A percentile compares a stretch with the other conserved stretches of the same genome.
Conservation (phyloP, 2,113 vertebrate genomes). For the Urocolius indicus region DNA sequence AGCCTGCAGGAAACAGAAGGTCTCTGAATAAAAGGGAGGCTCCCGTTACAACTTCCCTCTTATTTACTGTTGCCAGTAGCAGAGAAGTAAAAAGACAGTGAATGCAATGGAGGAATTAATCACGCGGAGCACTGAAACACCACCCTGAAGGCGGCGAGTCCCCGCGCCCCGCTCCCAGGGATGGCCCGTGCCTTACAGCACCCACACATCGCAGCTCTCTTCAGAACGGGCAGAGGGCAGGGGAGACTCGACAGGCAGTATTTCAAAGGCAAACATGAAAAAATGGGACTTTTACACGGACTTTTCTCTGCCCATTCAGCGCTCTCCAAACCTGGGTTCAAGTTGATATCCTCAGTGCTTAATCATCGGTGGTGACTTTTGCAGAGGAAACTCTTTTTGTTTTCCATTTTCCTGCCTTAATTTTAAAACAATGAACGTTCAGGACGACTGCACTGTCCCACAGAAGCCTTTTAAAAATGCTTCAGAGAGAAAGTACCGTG, state of each 20-base stretch:
- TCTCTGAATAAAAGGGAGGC: conserved; percentile 60
- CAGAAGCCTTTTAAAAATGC: background rate
- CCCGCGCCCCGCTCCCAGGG: background rate
- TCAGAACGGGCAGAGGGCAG: background rate
- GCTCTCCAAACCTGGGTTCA: background rate
- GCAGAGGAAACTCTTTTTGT: background rate
- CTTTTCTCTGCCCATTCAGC: background rate
- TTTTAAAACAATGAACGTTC: background rate
- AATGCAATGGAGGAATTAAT: conserved; percentile 56
- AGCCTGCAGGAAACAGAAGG: conserved; percentile 69
- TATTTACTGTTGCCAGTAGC: conserved; percentile 68
- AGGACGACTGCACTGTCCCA: background rate
- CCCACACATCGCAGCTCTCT: background rate
- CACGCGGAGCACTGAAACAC: background rate
- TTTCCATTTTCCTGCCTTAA: background rate
- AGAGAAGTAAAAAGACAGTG: conserved; percentile 51
- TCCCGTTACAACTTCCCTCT: conserved; percentile 67
- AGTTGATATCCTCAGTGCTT: background rate
- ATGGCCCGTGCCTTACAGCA: background rate
- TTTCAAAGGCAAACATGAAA: background rate
- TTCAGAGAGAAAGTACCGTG: background rate
- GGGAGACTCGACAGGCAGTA: background rate
- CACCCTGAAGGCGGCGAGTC: background rate
- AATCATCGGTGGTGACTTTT: background rate
- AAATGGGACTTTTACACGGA: background rate